Percentiles rank a stretch among this genome's conserved stretches.
Evolutionary conservation across 2,113 vertebrate genomes (phyloP).

Genomic region (Pluvialis apricaria): DNA sequence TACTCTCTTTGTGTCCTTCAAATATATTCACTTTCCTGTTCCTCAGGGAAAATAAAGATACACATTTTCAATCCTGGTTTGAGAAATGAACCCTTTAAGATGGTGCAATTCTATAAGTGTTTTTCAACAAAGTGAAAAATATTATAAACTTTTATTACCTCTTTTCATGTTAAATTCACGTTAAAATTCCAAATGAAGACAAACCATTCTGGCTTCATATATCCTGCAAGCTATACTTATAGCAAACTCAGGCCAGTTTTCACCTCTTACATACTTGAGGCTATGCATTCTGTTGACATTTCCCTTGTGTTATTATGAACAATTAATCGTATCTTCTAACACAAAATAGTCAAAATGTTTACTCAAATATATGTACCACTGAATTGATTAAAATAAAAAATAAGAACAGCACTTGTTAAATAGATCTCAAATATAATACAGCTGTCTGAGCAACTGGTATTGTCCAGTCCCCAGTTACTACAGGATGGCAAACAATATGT

Average conservation of each 20-base stretch:
- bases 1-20: neutral
- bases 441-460: conserved; percentile 56
- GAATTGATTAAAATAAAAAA: neutral
- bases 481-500: conserved; percentile 70
- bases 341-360: conserved; percentile 24
- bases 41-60: neutral
- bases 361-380: neutral
- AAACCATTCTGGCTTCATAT: neutral
- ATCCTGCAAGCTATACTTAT: neutral
- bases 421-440: conserved; percentile 4
- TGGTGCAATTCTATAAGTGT: neutral
- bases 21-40: neutral
- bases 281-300: neutral
- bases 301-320: neutral
- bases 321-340: neutral
- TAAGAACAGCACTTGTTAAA: neutral
- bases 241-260: neutral
- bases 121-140: neutral
- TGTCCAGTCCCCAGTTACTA: conserved; percentile 40
- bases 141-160: neutral
- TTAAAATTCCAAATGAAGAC: neutral
- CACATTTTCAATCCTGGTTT: neutral
- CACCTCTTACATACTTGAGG: neutral
- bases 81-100: neutral
- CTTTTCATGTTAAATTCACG: neutral